These are phyloP conservation scores for Colinus virginianus DNA, from an alignment of 2,113 vertebrate species.

Conservation along the genomic window DNA sequence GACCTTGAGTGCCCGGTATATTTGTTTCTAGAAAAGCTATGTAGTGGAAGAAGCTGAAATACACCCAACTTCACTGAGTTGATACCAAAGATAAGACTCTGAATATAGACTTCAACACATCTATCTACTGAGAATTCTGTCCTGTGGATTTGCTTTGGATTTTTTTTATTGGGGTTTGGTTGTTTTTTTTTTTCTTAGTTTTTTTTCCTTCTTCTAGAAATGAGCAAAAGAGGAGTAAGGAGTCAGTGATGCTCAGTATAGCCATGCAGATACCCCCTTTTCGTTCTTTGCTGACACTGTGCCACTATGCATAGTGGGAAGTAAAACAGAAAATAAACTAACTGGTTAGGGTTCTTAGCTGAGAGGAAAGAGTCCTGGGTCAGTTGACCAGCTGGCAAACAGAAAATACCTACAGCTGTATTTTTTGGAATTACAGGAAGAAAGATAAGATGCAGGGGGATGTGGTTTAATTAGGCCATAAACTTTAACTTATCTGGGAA, in stretches of 20 bases:
- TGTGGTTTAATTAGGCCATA: slow-evolving; percentile 59
- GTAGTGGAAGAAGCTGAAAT: background rate
- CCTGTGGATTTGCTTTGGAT: background rate
- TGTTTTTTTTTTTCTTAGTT: rapidly evolving
- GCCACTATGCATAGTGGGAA: background rate
- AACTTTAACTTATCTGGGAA: slow-evolving; percentile 67
- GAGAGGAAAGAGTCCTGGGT: background rate
- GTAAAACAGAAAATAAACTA: background rate
- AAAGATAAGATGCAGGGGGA: slow-evolving; percentile 58
- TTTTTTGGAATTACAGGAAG: slow-evolving; percentile 54
- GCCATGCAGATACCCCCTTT: background rate
- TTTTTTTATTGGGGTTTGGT: background rate
- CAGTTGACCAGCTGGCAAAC: slow-evolving; percentile 51
- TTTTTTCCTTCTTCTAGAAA: background rate
- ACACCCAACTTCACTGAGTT: background rate
- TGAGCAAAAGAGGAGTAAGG: background rate
- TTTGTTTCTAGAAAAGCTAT: background rate
- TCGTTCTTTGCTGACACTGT: background rate
- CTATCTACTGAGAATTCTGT: background rate
- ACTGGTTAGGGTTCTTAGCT: background rate
- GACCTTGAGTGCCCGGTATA: background rate
- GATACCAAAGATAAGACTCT: background rate
- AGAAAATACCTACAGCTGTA: slow-evolving; percentile 10
- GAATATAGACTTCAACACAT: background rate
- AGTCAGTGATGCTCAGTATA: background rate